These are phyloP conservation scores for Orchesellides sinensis DNA, from an alignment of 2,888 invertebrate genomes.

Conservation along the genomic window DNA sequence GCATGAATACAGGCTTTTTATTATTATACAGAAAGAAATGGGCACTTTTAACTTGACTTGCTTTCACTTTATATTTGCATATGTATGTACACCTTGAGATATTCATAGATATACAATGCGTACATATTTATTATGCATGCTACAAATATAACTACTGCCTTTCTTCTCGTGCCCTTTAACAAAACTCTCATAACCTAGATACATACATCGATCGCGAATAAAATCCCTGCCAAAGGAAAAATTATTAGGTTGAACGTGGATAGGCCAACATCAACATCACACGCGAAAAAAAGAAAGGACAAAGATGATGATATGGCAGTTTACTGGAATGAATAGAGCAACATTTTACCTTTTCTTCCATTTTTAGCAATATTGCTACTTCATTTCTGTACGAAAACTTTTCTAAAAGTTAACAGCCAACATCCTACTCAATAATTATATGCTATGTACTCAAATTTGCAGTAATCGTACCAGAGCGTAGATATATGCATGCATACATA, in stretches of 20 bases:
- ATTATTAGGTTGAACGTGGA: not conserved
- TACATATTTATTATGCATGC: slow-evolving; percentile 11
- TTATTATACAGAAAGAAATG: slow-evolving; percentile 24
- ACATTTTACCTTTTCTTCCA: not conserved
- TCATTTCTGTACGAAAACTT: not conserved
- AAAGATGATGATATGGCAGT: slow-evolving; percentile 3
- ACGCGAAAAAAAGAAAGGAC: slow-evolving; percentile 17
- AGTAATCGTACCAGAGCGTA: no score
- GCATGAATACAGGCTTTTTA: slow-evolving; percentile 22
- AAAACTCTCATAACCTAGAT: slow-evolving; percentile 53
- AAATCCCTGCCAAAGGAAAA: slow-evolving; percentile 11
- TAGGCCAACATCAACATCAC: not conserved
- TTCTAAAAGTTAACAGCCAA: slow-evolving; percentile 1
- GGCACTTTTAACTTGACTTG: not conserved
- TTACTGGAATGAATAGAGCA: not conserved
- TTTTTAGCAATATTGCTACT: not conserved
- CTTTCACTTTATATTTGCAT: no score
- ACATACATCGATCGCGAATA: slow-evolving; percentile 40
- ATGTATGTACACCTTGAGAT: no score
- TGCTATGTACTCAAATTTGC: no score
- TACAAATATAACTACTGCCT: not conserved
- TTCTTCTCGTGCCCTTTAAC: slow-evolving; percentile 43
- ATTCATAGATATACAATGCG: no score
- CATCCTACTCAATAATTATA: slow-evolving; percentile 16
- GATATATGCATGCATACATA: no score